Evolutionary conservation across 1,140 invertebrate species (phyloP).

Genomic region (Drosophila mayri): DNA sequence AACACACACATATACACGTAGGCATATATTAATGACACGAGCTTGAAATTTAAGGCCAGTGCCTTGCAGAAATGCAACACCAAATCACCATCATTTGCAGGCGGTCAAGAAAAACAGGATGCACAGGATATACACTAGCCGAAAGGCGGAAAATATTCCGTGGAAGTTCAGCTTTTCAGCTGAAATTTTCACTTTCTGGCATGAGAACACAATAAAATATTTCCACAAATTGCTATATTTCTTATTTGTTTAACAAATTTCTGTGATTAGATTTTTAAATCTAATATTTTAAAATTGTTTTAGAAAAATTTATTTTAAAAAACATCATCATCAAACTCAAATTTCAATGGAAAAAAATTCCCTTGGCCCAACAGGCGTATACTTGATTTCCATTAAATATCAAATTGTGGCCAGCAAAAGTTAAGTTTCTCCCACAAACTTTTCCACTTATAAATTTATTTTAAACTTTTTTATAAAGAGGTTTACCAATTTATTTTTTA

Average conservation of each 20-base stretch:
- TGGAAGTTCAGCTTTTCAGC: not conserved
- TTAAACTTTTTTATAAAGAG: not conserved
- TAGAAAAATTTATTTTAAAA: too few relatives aligned
- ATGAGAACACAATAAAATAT: not conserved
- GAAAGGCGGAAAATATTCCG: constrained; percentile 13
- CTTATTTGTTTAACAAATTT: not conserved
- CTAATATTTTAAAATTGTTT: too few relatives aligned
- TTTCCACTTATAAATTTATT: not conserved
- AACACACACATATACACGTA: constrained; percentile 10
- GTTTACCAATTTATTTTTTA: not conserved
- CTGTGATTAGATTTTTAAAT: not conserved
- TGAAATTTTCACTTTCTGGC: constrained; percentile 30
- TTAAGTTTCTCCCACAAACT: not conserved
- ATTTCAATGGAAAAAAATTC: too few relatives aligned
- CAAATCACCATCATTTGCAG: constrained; percentile 9
- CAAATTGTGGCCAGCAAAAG: not conserved
- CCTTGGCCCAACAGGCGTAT: not conserved
- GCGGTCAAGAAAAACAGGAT: constrained; percentile 4
- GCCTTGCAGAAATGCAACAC: constrained; percentile 19
- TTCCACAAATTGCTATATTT: not conserved
- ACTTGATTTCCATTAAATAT: not conserved
- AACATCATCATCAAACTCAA: too few relatives aligned
- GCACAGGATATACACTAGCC: not conserved
- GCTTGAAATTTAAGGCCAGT: constrained; percentile 50
- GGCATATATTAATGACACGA: constrained; percentile 53